phyloP scores from a whole-genome alignment of 2,888 invertebrate genomes.

The Trichopoda pennipes region DNA sequence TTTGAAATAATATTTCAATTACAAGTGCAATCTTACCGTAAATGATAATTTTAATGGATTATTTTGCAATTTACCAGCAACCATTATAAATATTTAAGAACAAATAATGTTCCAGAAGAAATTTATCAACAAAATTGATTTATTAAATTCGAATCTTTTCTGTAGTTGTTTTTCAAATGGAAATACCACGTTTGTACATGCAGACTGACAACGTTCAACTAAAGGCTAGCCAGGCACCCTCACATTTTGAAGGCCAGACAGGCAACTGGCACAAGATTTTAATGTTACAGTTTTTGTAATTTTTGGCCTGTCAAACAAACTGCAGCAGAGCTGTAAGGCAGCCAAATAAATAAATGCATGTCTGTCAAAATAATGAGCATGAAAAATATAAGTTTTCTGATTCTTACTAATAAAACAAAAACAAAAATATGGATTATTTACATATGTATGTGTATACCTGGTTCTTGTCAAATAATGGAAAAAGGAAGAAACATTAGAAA shows the following conservation, averaged over 20 bases:
- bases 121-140: background rate
- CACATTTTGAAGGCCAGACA: conserved; percentile 51
- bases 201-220: conserved; percentile 75
- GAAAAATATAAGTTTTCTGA: conserved; percentile 31
- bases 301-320: conserved; percentile 10
- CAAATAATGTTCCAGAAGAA: background rate
- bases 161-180: background rate
- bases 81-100: conserved; percentile 68
- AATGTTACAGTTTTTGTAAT: too few relatives aligned
- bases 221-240: conserved; percentile 57
- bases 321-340: conserved; percentile 27
- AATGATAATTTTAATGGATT: conserved; percentile 74
- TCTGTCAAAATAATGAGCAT: conserved; percentile 26
- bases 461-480: conserved; percentile 40
- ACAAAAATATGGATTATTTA: conserved; percentile 1
- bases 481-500: background rate
- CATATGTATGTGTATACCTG: conserved; percentile 11
- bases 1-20: background rate
- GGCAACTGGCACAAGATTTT: conserved; percentile 3
- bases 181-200: conserved; percentile 67
- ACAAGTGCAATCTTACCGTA: conserved; percentile 72
- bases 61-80: conserved; percentile 73
- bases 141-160: background rate
- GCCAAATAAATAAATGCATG: conserved; percentile 22
- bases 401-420: conserved; percentile 24